Conservation (phyloP, 2,888 invertebrate genomes). For the Chrysomela aeneicollis region DNA sequence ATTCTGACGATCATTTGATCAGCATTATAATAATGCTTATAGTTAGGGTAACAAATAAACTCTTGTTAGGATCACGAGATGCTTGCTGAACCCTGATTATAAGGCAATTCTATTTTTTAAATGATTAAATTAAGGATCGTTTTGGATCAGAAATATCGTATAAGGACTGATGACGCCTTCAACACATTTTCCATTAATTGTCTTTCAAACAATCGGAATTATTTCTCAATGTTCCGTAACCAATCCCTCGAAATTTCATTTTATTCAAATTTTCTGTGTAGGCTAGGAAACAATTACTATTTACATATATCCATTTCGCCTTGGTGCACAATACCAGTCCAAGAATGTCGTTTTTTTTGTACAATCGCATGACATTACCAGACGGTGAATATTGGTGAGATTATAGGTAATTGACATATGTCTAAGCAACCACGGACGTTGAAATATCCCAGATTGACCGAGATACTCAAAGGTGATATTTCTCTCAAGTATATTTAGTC, state of each 20-base stretch:
- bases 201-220: slow-evolving; percentile 39
- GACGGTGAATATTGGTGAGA: slow-evolving; percentile 8
- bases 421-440: background rate
- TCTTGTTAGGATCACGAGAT: too few species aligned
- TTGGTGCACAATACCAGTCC: slow-evolving; percentile 41
- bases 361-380: slow-evolving; percentile 34
- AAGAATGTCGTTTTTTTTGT: slow-evolving; percentile 40
- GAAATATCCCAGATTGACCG: too few species aligned
- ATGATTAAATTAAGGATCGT: too few species aligned
- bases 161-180: background rate
- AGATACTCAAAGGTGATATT: too few species aligned
- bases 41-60: too few species aligned
- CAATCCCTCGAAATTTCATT: slow-evolving; percentile 53
- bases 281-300: slow-evolving; percentile 44
- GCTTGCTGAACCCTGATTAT: too few species aligned
- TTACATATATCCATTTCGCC: slow-evolving; percentile 44
- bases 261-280: slow-evolving; percentile 52
- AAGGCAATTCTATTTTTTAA: too few species aligned
- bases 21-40: too few species aligned
- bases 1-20: too few species aligned
- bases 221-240: slow-evolving; percentile 46
- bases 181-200: slow-evolving; percentile 26
- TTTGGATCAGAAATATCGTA: too few species aligned
- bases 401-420: background rate
- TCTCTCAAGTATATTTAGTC: too few species aligned